These are phyloP conservation scores for Gerris buenoi DNA, from an alignment of 1,140 invertebrate genomes.

Conservation along the genomic window DNA sequence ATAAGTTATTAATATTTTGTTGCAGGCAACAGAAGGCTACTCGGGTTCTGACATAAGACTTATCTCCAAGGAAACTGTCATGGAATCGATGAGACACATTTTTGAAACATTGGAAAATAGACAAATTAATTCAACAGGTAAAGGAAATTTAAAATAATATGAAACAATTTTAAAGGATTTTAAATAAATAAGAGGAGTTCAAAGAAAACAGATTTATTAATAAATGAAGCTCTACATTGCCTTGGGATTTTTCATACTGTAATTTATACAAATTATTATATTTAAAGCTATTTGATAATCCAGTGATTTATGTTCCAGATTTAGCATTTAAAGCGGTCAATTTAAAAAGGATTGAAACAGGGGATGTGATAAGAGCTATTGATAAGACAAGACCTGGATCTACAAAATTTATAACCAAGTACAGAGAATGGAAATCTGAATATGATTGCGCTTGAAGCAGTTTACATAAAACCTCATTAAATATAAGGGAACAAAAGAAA, in stretches of 20 bases:
- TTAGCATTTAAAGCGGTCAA: not conserved
- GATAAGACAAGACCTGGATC: not conserved
- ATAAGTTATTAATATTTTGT: too few species aligned
- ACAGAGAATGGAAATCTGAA: not conserved
- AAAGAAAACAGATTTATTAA: not conserved
- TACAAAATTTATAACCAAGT: not conserved
- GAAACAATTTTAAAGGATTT: not conserved
- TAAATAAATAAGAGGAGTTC: not conserved
- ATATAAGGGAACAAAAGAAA: too few species aligned
- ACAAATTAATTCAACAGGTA: not conserved
- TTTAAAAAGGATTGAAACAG: not conserved
- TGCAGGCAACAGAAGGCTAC: conserved; percentile 54
- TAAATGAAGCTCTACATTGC: too few species aligned
- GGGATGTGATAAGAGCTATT: not conserved
- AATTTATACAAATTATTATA: too few species aligned
- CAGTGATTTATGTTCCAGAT: not conserved
- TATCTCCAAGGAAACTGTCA: conserved; percentile 73
- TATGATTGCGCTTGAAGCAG: too few species aligned
- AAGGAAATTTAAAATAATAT: not conserved
- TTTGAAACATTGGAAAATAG: conserved; percentile 20
- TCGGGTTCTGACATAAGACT: conserved; percentile 77
- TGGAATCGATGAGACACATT: conserved; percentile 36
- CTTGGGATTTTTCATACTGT: too few species aligned
- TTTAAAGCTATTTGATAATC: too few species aligned
- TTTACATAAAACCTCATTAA: too few species aligned